These are phyloP conservation scores for Tapera naevia DNA, from an alignment of 2,797 vertebrate species.

Conservation along the genomic window DNA sequence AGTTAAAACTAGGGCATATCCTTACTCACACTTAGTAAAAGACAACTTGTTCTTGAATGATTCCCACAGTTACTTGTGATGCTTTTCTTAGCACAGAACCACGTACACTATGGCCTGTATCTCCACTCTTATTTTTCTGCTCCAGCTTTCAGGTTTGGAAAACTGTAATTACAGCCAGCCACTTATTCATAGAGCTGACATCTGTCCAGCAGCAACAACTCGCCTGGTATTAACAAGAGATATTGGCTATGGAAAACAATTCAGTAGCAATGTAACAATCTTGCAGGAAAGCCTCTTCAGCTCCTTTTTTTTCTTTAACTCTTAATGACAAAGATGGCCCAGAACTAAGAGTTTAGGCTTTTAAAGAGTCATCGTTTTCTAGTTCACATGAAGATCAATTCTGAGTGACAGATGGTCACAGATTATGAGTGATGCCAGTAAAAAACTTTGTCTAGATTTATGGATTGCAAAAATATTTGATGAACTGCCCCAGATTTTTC, in stretches of 20 bases:
- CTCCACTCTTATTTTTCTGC: neutral
- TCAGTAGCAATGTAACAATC: neutral
- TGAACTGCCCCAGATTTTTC: neutral
- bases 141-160: neutral
- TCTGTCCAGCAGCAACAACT: neutral
- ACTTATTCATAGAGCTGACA: neutral
- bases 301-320: neutral
- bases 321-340: neutral
- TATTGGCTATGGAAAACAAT: neutral
- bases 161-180: neutral
- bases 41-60: neutral
- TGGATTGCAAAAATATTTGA: neutral
- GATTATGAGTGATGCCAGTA: neutral
- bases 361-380: neutral
- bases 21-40: neutral
- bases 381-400: neutral
- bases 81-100: neutral
- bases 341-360: neutral
- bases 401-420: neutral
- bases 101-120: accelerated
- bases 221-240: neutral
- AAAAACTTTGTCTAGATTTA: neutral
- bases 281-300: neutral
- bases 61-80: neutral
- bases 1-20: neutral